Base-by-base conservation (phyloP, 2,113 vertebrate species). In the Dolichallabes microphthalmus region DNA sequence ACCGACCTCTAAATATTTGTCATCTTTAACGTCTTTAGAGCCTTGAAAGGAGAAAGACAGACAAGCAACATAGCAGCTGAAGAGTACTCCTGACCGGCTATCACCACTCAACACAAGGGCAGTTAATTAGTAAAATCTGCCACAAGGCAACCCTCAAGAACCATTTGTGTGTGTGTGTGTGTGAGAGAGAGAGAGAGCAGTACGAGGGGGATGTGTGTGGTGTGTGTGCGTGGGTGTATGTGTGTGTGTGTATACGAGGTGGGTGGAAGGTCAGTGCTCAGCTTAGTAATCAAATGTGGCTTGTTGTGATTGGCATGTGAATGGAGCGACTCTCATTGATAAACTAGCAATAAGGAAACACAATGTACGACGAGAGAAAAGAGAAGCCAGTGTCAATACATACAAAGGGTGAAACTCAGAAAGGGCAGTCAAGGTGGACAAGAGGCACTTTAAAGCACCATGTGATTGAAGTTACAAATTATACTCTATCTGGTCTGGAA, bases 111-210 rank as follows among this genome's bases (percentile, higher is more conserved):
- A 91, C 91, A 92, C 92, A 92, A 90, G 87, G 92, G 87, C 84
- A 80, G 93, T 92, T 95, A 93, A 95, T 94, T 93, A 94, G 90
- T 90, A 90, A 92, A 94, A 93, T 93, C 91, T 92, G 91, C 88
- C 80, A 89, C 90, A 88, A 91, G 88, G 90, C 90, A 91, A 90
- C 91, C 92, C 93, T 92, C 89, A 93, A 92, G 89, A 92, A 91
- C 79, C 90, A 87, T 91, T 88, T 86, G 86, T 86, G 11, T 35
- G 58, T 86, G 63, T 60, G 45, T n/a, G 22, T 22, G 20, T 22
- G 60, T 22, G 63, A 27, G 63, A 64, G 63, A 64, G 66, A 69
- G 74, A 57, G 52, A 81, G 63, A 84, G 57, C 77, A 52, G 69
- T 4, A 39, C n/a, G 57, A 10, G 39, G 61, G 7, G 4, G 11